Conservation (phyloP, 1,140 invertebrate genomes). For the Drosophila watanabei region DNA sequence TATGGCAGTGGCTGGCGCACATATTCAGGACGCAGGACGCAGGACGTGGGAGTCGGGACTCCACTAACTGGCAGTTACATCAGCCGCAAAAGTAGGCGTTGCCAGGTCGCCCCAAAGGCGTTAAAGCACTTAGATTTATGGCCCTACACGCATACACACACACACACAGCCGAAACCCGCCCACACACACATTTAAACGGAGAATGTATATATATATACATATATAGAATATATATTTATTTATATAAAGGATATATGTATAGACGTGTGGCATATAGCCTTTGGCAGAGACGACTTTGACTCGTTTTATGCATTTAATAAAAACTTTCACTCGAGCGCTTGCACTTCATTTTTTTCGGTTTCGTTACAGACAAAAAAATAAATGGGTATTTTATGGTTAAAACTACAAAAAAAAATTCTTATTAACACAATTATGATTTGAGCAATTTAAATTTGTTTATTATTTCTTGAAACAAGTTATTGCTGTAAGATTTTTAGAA, state of each 20-base stretch:
- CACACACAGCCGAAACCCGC: constrained; percentile 37
- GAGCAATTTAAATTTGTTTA: background rate
- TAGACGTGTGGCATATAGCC: constrained; percentile 40
- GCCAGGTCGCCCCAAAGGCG: constrained; percentile 72
- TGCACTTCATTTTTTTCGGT: constrained; percentile 47
- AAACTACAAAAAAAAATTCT: background rate
- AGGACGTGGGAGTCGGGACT: constrained; percentile 13
- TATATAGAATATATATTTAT: background rate
- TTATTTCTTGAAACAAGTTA: background rate
- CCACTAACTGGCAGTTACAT: constrained; percentile 72
- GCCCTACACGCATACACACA: constrained; percentile 45
- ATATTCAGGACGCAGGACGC: constrained; percentile 13
- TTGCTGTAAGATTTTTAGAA: too few relatives aligned
- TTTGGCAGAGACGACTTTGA: constrained; percentile 60
- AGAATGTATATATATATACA: constrained; percentile 3
- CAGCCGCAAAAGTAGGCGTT: constrained; percentile 77
- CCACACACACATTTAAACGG: constrained; percentile 25
- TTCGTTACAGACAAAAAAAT: background rate
- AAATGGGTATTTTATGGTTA: background rate
- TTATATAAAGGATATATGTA: constrained; percentile 12
- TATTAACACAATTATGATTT: background rate
- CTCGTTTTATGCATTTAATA: constrained; percentile 81
- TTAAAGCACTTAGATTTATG: constrained; percentile 84
- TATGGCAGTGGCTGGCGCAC: constrained; percentile 45
- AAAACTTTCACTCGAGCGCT: constrained; percentile 76